phyloP scores from a whole-genome alignment of 2,797 vertebrate genomes.

The Microtus agrestis region DNA sequence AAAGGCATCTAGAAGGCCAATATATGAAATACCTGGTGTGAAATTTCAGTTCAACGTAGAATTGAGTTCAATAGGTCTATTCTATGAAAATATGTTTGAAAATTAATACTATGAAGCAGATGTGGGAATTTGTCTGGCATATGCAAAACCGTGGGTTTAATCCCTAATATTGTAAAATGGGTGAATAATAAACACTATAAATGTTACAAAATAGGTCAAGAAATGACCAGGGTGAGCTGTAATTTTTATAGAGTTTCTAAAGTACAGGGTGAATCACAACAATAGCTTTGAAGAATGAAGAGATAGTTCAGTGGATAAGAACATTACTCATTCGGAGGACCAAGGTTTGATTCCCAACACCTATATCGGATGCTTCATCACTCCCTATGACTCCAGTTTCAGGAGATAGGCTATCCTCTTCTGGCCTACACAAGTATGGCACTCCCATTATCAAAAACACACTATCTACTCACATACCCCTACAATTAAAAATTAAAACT shows the following conservation, averaged over 20 bases:
- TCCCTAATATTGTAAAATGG: not conserved
- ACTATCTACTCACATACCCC: not conserved
- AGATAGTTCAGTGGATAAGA: not conserved
- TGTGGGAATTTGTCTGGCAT: not conserved
- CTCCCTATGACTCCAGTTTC: not conserved
- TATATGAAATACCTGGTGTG: rapidly evolving
- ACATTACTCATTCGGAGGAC: not conserved
- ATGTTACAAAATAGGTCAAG: not conserved
- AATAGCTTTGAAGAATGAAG: not conserved
- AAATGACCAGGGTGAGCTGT: not conserved
- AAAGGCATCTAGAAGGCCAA: not conserved
- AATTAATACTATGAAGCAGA: not conserved
- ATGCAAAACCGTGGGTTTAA: not conserved
- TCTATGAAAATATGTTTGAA: not conserved
- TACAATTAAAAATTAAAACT: not conserved
- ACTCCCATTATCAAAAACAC: not conserved
- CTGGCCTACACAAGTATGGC: not conserved
- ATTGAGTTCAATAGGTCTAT: not conserved
- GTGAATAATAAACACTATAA: not conserved
- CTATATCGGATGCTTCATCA: not conserved
- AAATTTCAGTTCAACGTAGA: not conserved
- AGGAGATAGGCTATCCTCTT: not conserved
- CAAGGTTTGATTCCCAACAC: not conserved
- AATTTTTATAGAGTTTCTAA: not conserved
- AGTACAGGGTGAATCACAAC: not conserved